Evolutionary conservation across 2,888 invertebrate species (phyloP), one percentile per base, ranked within the genome.

Genomic region (Bellardia pandia): DNA sequence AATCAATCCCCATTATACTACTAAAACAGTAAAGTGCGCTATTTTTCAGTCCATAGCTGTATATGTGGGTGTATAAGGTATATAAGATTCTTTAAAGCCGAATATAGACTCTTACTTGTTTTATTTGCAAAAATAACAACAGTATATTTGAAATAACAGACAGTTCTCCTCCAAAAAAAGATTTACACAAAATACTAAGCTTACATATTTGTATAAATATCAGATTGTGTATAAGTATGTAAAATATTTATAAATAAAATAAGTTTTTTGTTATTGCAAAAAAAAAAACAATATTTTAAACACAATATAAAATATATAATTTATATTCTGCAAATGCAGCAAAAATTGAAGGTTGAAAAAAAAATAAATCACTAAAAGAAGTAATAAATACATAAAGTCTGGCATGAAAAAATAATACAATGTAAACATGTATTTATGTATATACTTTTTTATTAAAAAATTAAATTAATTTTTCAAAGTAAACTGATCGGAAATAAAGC

Each of bases 401-500:
- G 13, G 8, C 2, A 23, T 14, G 2, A 30, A 9, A 42, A 16
- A 48, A 23, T 5, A 23, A 23, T 23, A 23, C 23, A 23, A 37
- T 37, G 2, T 45, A 9, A 9, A 45, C 7, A 5, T 4, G 3
- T 53, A 51, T 68, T 14, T 62, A 40, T 71, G 11, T 66, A 33
- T 69, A 33, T 53, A 6, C 45, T 14, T 76, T 79, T 86, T 40
- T 66, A 14, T 66, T 45, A 72, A 75, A 78, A 85, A 74, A 88
- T 64, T 48, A 85, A 88, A 79, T 83, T 66, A 86, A 48, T 75
- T 86, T 82, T 83, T 86, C 82, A 83, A 83, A 75, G 82, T 83
- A 86, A 86, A 79, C 86, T 86, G 82, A 83, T 86, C 86, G 75
- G 71, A 79, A 77, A 87, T 81, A 69, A 81, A 85, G 37, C 72